Evolutionary conservation across 2,888 invertebrate genomes (phyloP), one percentile per base, ranked within the genome.

Genomic region (Tetheella fluctuosa): DNA sequence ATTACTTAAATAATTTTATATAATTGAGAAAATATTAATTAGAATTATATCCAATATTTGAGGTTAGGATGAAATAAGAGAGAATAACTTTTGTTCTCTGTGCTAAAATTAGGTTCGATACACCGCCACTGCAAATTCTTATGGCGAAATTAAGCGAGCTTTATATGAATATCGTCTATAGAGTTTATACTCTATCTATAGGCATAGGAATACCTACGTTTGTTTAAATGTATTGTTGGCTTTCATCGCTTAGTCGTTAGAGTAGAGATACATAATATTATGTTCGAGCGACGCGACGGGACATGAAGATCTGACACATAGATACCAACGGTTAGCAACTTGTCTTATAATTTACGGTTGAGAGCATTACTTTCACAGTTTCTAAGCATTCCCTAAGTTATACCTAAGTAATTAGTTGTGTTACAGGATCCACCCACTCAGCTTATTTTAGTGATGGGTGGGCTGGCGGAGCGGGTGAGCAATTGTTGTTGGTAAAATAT

Each of bases 351-450:
- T 74, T 70, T 67, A 72, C 67, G 61, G 61, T 54, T 64, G 68
- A 71, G 63, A 65, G 64, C 62, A 10, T 55, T 56, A 74, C 69
- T 68, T 65, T 63, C 70, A 58, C 59, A 68, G 59, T 62, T 17
- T 23, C 17, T 64, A 65, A 74, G 58, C 63, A 63, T 66, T 63
- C 59, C 62, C 54, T 62, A 69, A 74, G 67, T 69, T 74, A 67
- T 71, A 65, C 67, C 39, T 39, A 62, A 73, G 72, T 73, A 74
- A 73, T 73, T 74, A 74, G 64, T 70, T 62, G 58, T 56, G 68
- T 67, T 63, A 67, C 68, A 62, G 64, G 60, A 70, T n/a, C n/a
- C n/a, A 71, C 67, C 69, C 68, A 68, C 56, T 60, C 62, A 62
- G 64, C 66, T 64, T 70, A 64, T 63, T 64, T 53, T 39, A 64